Base-by-base conservation (phyloP, 2,113 vertebrate genomes). In the Pygoscelis adeliae region DNA sequence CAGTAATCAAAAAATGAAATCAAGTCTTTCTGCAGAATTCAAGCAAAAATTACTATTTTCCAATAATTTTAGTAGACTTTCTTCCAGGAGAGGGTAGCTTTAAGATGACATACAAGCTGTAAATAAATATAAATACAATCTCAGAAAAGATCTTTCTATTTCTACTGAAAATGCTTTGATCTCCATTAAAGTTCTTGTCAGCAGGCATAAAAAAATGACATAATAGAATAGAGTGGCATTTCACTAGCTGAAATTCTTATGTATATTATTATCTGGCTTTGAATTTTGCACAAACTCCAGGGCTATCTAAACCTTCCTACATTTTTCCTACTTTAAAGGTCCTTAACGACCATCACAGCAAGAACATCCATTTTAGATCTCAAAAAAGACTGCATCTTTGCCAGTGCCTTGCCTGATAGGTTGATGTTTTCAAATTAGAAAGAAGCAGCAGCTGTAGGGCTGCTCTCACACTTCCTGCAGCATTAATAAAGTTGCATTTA, bases 361-460 rank as follows among this genome's bases (percentile, higher is more conserved):
- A 95, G 91, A 93, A 79, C 25, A 65, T 92, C 87, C 66, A 91
- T 95, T 97, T 95, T 80, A 77, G 36, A 42, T 77, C 55, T 95
- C 67, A 65, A 40, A 89, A 95, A 90, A 87, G 58, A 40, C 66
- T 80, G 53, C 42, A 46, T 91, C 81, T 78, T 79, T 92, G 81
- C 83, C 25, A 50, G 91, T 1, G 1, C 46, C 53, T 93, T 67
- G 22, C 67, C 67, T 85, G 58, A 53, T 70, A 89, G 73, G 73
- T 76, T 79, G 91, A 42, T 83, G 36, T 85, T 95, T 88, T 88
- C 84, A 79, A 79, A 83, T 89, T 76, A 69, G 58, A 72, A 91
- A 82, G 83, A 52, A 66, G 62, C 52, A 84, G 81, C 69, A 80
- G 70, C 81, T 91, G 49, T 56, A 84, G 77, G 36, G 63, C 52